Percentiles rank a stretch among this genome's conserved stretches.
Conservation (phyloP, 2,888 invertebrate species). For the Bombylius major region DNA sequence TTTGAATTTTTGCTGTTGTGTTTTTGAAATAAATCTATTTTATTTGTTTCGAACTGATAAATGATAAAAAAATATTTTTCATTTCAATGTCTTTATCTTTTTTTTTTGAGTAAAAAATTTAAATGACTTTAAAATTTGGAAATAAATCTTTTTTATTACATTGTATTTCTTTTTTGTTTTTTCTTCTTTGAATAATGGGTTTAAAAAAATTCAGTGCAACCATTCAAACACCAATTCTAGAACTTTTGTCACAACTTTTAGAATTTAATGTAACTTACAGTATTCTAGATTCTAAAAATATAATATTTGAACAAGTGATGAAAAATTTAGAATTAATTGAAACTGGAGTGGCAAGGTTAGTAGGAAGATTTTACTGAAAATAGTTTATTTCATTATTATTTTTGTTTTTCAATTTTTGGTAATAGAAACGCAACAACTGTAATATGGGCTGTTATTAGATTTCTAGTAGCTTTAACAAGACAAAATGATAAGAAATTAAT, state of each 20-base stretch:
- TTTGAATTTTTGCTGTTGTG: too few species aligned
- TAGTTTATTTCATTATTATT: too few species aligned
- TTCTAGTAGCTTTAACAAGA: constrained; percentile 79
- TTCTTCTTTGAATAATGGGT: too few species aligned
- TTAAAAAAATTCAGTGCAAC: constrained; percentile 57
- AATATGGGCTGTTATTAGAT: constrained; percentile 75
- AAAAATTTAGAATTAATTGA: constrained; percentile 87
- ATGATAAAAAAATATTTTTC: too few species aligned
- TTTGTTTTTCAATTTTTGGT: too few species aligned
- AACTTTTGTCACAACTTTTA: constrained; percentile 72
- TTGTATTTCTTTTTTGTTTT: constrained; percentile 61
- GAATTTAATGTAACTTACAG: constrained; percentile 89
- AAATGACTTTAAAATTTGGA: too few species aligned
- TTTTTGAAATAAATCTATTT: too few species aligned
- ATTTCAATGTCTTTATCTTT: too few species aligned
- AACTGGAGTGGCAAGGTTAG: constrained; percentile 71
- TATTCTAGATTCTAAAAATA: constrained; percentile 83
- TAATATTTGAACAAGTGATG: constrained; percentile 83
- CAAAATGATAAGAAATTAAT: constrained; percentile 83
- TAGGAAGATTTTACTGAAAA: constrained; percentile 21
- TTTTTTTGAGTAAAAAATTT: too few species aligned
- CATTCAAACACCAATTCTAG: constrained; percentile 74
- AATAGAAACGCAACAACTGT: constrained; percentile 55
- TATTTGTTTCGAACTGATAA: too few species aligned
- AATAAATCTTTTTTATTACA: constrained; percentile 18